Percentiles rank a stretch among this genome's conserved stretches.
These are phyloP conservation scores for Anarhynchus alexandrinus DNA, from an alignment of 2,113 vertebrate genomes.

Conservation along the genomic window DNA sequence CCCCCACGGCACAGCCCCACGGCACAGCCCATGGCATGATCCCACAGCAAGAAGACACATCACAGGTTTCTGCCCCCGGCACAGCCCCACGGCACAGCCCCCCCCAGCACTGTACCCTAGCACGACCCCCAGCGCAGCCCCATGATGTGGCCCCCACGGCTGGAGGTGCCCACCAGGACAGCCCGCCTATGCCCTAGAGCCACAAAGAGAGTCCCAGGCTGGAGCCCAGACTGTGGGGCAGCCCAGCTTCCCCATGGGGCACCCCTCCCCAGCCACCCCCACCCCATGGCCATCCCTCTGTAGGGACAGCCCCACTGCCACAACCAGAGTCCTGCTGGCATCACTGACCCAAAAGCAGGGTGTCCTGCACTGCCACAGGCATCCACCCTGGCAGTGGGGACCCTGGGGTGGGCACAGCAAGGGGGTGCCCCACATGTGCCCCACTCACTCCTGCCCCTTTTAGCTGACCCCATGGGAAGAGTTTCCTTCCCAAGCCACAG, in stretches of 20 bases:
- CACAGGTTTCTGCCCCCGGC: background rate
- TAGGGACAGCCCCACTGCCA: background rate
- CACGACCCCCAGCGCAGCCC: background rate
- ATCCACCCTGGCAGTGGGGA: background rate
- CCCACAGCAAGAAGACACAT: background rate
- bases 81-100: background rate
- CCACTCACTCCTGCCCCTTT: background rate
- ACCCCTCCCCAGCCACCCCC: background rate
- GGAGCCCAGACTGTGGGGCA: background rate
- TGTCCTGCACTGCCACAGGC: background rate
- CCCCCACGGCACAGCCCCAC: background rate
- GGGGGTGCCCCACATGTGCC: background rate
- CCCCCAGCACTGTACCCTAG: background rate
- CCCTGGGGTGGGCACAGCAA: background rate
- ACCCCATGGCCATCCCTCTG: background rate
- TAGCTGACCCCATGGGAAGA: background rate
- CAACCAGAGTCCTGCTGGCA: background rate
- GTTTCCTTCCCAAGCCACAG: background rate
- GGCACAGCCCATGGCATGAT: background rate
- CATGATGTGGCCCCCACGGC: background rate
- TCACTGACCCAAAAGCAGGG: background rate
- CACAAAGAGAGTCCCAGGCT: background rate
- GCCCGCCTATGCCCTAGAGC: background rate
- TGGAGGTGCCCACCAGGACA: background rate
- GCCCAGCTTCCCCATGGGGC: too few relatives aligned